Base-by-base conservation (phyloP, 2,797 vertebrate species). In the Poliocrania exsul region DNA sequence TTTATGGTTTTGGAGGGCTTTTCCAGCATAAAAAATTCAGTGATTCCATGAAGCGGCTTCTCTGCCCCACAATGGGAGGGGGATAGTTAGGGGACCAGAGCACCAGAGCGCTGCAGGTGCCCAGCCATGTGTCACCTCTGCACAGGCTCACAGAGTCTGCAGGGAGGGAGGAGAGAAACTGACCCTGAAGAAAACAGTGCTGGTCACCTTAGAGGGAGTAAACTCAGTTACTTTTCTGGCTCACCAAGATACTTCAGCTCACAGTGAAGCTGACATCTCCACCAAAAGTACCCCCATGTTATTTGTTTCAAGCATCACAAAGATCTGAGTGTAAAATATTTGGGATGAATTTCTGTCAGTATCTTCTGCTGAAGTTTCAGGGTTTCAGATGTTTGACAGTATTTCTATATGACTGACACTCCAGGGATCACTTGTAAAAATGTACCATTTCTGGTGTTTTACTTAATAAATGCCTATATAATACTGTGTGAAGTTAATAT, bases 341-440 rank as follows among this genome's bases (percentile, higher is more conserved):
- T 62, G 40, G 29, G 33, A 54, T 67, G 10, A 67, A 60, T 17
- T 70, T 49, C 51, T 49, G 37, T 67, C 40, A 70, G 31, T 75
- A 64, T 90, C 79, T 81, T 90, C 56, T 58, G n/a, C 28, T 49
- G 66, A 86, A 78, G 25, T 16, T 29, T 28, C 46, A 51, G 16
- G 3, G 62, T 86, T 81, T 80, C 73, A 81, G 60, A n/a, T 40
- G 35, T 81, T 73, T 56, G 70, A 29, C 80, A 90, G 74, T 77
- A 77, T 93, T 95, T 90, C 71, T 84, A 38, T 84, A 50, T 53
- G 67, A 66, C 11, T 79, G 70, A 65, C 13, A 21, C 28, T 79
- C 38, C 50, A 49, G 47, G 86, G 23, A 56, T 40, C 17, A 13
- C 44, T 80, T 80, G 37, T 40, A 72, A 74, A 81, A 72, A 80